Conservation (phyloP, 2,888 invertebrate genomes). For the Heliconius sara region DNA sequence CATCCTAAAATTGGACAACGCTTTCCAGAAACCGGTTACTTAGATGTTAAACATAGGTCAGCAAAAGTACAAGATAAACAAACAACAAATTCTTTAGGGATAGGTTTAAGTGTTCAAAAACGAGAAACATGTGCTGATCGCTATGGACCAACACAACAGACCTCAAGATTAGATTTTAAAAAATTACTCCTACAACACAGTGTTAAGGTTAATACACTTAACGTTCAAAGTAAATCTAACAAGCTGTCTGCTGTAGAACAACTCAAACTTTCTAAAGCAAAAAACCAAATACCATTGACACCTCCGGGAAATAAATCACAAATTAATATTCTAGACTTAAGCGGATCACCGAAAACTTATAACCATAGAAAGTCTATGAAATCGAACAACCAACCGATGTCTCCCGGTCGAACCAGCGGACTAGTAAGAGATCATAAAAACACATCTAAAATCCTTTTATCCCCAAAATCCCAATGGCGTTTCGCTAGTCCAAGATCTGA, state of each 20-base stretch:
- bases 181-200: slow-evolving; percentile 90
- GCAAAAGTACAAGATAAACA: slow-evolving; percentile 85
- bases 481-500: slow-evolving; percentile 91
- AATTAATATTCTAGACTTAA: slow-evolving; percentile 87
- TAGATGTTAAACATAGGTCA: slow-evolving; percentile 84
- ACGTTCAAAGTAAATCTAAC: slow-evolving; percentile 82
- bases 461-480: slow-evolving; percentile 89
- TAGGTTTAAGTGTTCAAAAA: slow-evolving; percentile 60
- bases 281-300: slow-evolving; percentile 63
- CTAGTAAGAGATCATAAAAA: slow-evolving; percentile 81
- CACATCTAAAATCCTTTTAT: slow-evolving; percentile 86
- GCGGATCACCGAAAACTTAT: slow-evolving; percentile 88
- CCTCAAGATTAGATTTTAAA: slow-evolving; percentile 93
- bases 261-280: slow-evolving; percentile 87
- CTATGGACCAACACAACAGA: slow-evolving; percentile 86
- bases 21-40: slow-evolving; percentile 85
- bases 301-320: slow-evolving; percentile 72
- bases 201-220: slow-evolving; percentile 84
- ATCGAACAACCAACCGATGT: slow-evolving; percentile 77
- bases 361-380: slow-evolving; percentile 85
- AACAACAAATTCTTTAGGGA: slow-evolving; percentile 52
- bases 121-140: slow-evolving; percentile 85
- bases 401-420: slow-evolving; percentile 82
- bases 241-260: slow-evolving; percentile 92
- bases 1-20: slow-evolving; percentile 74